Conservation (phyloP, 2,113 vertebrate genomes). For the Lophochroa leadbeateri region DNA sequence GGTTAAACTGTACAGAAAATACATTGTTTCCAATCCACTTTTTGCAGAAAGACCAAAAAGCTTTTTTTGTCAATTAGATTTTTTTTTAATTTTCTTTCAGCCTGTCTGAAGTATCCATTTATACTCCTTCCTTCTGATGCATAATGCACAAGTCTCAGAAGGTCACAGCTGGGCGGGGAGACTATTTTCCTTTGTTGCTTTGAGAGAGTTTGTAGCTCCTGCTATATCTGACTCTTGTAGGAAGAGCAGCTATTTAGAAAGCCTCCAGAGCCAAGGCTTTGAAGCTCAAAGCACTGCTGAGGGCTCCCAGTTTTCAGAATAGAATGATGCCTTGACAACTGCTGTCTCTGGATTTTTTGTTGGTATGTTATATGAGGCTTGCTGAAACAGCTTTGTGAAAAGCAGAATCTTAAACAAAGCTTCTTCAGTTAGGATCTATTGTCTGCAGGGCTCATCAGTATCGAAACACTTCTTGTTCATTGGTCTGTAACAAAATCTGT, state of each 20-base stretch:
- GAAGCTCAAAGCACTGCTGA: neutral
- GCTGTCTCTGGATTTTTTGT: neutral
- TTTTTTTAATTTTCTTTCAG: neutral
- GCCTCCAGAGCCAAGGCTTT: conserved; percentile 2
- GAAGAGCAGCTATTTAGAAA: conserved; percentile 9
- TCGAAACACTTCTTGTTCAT: neutral
- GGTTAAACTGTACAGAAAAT: conserved; percentile 37
- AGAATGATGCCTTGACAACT: neutral
- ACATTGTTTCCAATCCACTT: conserved; percentile 5
- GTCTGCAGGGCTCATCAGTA: neutral
- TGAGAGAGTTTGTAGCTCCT: neutral
- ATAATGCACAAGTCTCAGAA: conserved; percentile 20
- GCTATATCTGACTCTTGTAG: neutral
- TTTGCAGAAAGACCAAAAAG: neutral
- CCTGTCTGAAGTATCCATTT: conserved; percentile 25
- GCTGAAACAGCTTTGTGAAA: neutral
- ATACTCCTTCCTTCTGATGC: neutral
- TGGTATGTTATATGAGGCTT: neutral
- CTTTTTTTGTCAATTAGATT: neutral
- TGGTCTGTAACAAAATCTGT: neutral
- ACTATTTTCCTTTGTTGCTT: conserved; percentile 3
- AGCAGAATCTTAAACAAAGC: conserved; percentile 22
- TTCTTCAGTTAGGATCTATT: neutral
- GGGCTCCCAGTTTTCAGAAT: neutral
- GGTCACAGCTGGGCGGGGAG: neutral